Base-by-base conservation (phyloP, 2,888 invertebrate genomes). In the Lasioglossum calceatum region DNA sequence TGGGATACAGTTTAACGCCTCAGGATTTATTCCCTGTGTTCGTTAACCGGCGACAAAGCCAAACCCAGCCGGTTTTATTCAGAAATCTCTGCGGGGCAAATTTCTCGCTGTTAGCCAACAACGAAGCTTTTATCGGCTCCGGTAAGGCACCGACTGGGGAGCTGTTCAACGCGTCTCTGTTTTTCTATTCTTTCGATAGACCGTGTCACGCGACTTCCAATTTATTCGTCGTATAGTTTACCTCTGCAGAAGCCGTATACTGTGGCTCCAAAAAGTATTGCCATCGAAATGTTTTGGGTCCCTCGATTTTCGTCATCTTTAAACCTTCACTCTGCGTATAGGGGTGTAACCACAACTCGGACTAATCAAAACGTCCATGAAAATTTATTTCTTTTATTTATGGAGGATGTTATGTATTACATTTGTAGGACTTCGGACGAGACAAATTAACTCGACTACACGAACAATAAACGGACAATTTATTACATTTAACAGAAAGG, bases 21-120 rank as follows among this genome's bases (percentile, higher is more conserved):
- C 32, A 58, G 16, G 77, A 84, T 82, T 82, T 82, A 80, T 74
- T 50, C 58, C n/a, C 71, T 14, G 71, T 42, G 70, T 71, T 72
- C 71, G 61, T 76, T 83, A 71, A 58, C 44, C 47, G 42, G 47
- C 83, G 61, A 72, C 82, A 54, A 58, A 54, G 73, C 54, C 36
- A 36, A 67, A 67, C 50, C n/a, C 10, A 19, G 50, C 7, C 19
- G 16, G 39, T 71, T 54, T 78, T 71, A 71, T 78, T 71, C n/a
- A 27, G 42, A 78, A 78, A 71, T 71, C 67, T 74, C 74, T 10
- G 5, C 61, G n/a, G 58, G n/a, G 23, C 27, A 58, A 79, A 72
- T 79, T 72, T 54, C 58, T 42, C 23, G 42, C 7, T 42, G 42
- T 36, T 72, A 54, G 70, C 32, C 39, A 16, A 27, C 19, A 32